Base-by-base conservation (phyloP, 2,888 invertebrate species). In the Folsomia manolachei region DNA sequence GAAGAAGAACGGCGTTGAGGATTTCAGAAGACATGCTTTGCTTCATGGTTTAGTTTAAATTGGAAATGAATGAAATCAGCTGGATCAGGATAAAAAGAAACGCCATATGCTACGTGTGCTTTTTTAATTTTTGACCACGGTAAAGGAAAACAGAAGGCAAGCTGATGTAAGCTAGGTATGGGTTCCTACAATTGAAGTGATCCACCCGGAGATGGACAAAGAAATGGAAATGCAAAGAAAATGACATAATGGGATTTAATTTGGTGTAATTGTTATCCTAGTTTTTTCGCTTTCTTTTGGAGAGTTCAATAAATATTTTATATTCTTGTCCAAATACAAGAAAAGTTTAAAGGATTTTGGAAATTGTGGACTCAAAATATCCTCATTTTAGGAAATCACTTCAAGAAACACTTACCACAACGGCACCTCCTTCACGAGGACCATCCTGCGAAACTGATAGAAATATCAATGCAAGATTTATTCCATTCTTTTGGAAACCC, bases 31-130 rank as follows among this genome's bases (percentile, higher is more conserved):
- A 4, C 39, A 39, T 39, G 39, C 39, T 39, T 14, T 39, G 39
- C 39, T 39, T 39, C 14, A 14, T 39, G 39, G 39, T 4, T 39
- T 39, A 14, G 39, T 39, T 39, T 39, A 39, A 39, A 39, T 39
- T 39, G 39, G 39, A 39, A 39, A 39, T 56, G 56, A 56, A 56
- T 56, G 56, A n/a, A n/a, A 56, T 56, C 56, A 56, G 56, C 56
- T 21, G 56, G 21, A 56, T 56, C 4, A 56, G 39, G 39, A 39
- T n/a, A n/a, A n/a, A n/a, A n/a, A 14, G 39, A 39, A 4, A 39
- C 39, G 39, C 39, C 39, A 39, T 39, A 39, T 39, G 39, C 39
- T 14, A 39, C 7, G 4, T 39, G 39, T 39, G 39, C 39, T 39
- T 39, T 39, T 39, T 4, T 9, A 39, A 39, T n/a, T 21, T 19